These are phyloP conservation scores for Sesia apiformis DNA, from an alignment of 2,888 invertebrate species.

Conservation along the genomic window DNA sequence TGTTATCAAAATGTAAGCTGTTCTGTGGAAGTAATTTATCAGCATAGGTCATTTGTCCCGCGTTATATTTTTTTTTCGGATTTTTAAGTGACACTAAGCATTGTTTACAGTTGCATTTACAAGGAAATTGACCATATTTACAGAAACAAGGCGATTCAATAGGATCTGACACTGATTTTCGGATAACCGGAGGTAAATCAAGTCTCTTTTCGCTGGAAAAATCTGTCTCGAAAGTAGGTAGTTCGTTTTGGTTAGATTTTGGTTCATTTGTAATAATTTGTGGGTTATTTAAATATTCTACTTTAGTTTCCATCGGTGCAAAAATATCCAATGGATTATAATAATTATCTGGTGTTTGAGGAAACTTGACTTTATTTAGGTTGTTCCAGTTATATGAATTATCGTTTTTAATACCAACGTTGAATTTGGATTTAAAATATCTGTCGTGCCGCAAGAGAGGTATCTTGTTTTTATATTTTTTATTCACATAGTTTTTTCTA, in stretches of 20 bases:
- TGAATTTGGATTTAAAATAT: slow-evolving; percentile 31
- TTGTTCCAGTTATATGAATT: slow-evolving; percentile 23
- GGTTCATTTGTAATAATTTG: slow-evolving; percentile 8
- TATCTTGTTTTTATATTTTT: slow-evolving; percentile 53
- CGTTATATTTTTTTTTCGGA: neutral
- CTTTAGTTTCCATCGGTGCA: slow-evolving; percentile 29
- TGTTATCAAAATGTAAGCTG: slow-evolving; percentile 1
- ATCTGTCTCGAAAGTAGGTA: slow-evolving; percentile 5
- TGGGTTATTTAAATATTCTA: slow-evolving; percentile 14
- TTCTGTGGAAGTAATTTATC: slow-evolving; percentile 2
- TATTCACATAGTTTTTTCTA: slow-evolving; percentile 38
- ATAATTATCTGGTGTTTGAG: slow-evolving; percentile 14
- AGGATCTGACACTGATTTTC: slow-evolving; percentile 19
- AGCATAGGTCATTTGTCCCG: neutral
- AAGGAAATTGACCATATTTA: slow-evolving; percentile 35
- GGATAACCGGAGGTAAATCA: slow-evolving; percentile 14
- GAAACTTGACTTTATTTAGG: slow-evolving; percentile 19
- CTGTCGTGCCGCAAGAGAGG: slow-evolving; percentile 43
- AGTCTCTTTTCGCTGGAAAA: slow-evolving; percentile 18
- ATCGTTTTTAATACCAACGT: slow-evolving; percentile 20
- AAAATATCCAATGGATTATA: slow-evolving; percentile 39
- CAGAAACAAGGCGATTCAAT: slow-evolving; percentile 40
- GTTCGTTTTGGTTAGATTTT: slow-evolving; percentile 19
- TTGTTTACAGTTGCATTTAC: slow-evolving; percentile 47
- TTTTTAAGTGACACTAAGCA: slow-evolving; percentile 27